Base-by-base conservation (phyloP, 1,140 invertebrate genomes). In the Pseudomyrmex gracilis region DNA sequence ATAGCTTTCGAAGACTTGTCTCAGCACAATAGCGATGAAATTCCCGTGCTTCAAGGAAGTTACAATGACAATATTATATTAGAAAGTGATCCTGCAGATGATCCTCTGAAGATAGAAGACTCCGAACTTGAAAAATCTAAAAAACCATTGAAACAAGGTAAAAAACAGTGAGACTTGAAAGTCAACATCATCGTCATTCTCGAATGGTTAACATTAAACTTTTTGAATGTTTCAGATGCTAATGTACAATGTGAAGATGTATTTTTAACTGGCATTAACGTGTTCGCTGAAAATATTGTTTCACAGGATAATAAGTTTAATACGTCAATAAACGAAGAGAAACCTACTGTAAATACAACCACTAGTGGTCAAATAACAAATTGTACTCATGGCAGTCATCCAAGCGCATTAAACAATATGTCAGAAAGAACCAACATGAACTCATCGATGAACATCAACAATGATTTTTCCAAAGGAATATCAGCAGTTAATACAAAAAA, bases 141-240 rank as follows among this genome's bases (percentile, higher is more conserved):
- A 70, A 92, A 84, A 57, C 78, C 82, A 55, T 68, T 88, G 0
- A 91, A 92, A 22, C 85, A 83, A 89, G 91, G 1, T 64, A 73
- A 51, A 93, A 90, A 22, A 91, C 90, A 53, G 12, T 60, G 3
- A 92, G 89, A 67, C 74, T 74, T 55, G 92, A 92, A 73, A 67
- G 80, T 0, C 89, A 92, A 70, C 77, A 87, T 7, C 9, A 60
- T 5, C 85, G 1, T 83, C 89, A 17, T 55, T 90, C 0, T 92
- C 92, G 58, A 67, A 86, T 71, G 24, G 78, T 0, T 34, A 34
- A 58, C 61, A 0, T 83, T 89, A 66, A 66, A 90, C 92, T 1
- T 5, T 24, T 57, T 94, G 7, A 93, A 94, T 78, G 90, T 93
- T 0, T 93, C 93, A 0, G 92, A 94, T 73, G 86, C 89, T 1